Conservation (phyloP, 2,888 invertebrate species). For the Drosophila monieri region DNA sequence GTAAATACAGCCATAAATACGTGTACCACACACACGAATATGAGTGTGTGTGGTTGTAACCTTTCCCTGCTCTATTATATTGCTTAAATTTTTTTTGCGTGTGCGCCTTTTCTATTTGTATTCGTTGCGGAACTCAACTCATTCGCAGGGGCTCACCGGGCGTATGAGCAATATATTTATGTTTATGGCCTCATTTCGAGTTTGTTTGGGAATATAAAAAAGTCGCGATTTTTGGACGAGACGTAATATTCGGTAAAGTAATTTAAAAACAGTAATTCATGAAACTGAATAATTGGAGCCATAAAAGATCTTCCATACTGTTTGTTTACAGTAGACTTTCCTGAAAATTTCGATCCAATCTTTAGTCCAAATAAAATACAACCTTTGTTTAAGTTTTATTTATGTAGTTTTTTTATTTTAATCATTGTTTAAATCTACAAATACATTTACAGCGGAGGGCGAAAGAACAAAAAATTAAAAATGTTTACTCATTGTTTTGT, state of each 20-base stretch:
- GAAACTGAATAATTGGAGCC: background rate
- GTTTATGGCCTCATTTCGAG: constrained; percentile 39
- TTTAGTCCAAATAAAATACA: background rate
- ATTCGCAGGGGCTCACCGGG: constrained; percentile 22
- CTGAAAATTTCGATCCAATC: background rate
- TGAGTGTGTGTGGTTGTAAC: constrained; percentile 22
- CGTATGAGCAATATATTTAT: constrained; percentile 50
- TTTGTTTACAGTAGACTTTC: background rate
- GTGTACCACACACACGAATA: background rate
- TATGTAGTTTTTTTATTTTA: constrained; percentile 81
- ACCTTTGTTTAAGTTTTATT: constrained; percentile 68
- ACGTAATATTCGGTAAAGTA: background rate
- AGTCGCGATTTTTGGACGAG: constrained; percentile 14
- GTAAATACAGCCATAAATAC: constrained; percentile 31
- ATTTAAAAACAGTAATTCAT: constrained; percentile 7
- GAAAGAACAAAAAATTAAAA: constrained; percentile 83
- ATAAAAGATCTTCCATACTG: background rate
- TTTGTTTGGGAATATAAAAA: constrained; percentile 22
- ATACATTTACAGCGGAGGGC: constrained; percentile 84
- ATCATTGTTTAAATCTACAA: constrained; percentile 84
- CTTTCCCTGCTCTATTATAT: constrained; percentile 28
- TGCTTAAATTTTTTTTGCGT: constrained; percentile 2
- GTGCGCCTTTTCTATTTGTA: constrained; percentile 35
- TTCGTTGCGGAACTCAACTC: constrained; percentile 23
- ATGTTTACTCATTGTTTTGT: constrained; percentile 76